Base-by-base conservation (phyloP, 2,113 vertebrate genomes). In the Cinclus mexicanus region DNA sequence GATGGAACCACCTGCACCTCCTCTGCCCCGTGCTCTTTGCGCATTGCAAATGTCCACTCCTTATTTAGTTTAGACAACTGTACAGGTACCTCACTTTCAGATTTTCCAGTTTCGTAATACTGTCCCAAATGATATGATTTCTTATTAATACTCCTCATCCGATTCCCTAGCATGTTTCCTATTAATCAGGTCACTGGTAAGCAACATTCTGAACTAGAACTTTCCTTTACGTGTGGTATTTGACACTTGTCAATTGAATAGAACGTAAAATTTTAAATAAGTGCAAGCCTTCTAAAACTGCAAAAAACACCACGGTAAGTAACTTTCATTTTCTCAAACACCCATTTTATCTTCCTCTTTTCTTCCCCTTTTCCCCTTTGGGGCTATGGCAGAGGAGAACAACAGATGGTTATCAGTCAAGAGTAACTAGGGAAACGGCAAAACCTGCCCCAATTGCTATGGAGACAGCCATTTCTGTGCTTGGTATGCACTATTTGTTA, bases 391-490 rank as follows among this genome's bases (percentile, higher is more conserved):
- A 83, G 74, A 95, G 93, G 96, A 94, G 96, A 97, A 93, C 95
- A 97, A 96, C 97, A 97, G 97, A 98, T 97, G 97, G 98, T 97
- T 98, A 97, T 98, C 97, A 83, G 97, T 97, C 96, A 96, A 94
- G 94, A 98, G 96, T 98, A 98, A 97, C 98, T 98, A 98, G 97
- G 98, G 98, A 98, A 98, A 98, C 98, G 53, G 87, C 92, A 90
- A 95, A 97, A 97, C 95, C 97, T 98, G 96, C 97, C 97, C 97
- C 96, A 93, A 97, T 98, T 96, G 59, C 98, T 98, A 98, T 98
- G 98, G 98, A 97, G 98, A 98, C 97, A 97, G 97, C 80, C 97
- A 97, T 97, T 97, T 97, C 97, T 97, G 96, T 88, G 93, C 97
- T 97, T 96, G 87, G 96, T 96, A 96, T 97, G 96, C 96, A 94